phyloP scores from a whole-genome alignment of 2,888 invertebrate genomes.

The Cancer borealis region DNA sequence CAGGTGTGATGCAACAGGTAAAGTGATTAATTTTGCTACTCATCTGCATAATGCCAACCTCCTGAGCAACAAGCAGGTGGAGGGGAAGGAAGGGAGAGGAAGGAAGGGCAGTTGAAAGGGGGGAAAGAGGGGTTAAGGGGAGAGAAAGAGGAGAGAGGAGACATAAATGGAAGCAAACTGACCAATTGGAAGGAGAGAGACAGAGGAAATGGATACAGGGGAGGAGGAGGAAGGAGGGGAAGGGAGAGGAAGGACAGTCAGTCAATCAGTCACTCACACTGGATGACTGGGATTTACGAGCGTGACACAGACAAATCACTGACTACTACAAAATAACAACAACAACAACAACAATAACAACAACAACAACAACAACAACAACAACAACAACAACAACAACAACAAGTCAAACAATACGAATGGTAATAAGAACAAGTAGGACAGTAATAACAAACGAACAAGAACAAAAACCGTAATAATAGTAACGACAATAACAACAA shows the following conservation, averaged over 20 bases:
- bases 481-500: neutral
- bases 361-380: neutral
- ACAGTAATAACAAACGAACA: neutral
- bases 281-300: neutral
- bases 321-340: neutral
- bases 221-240: too few relatives aligned
- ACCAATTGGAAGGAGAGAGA: too few relatives aligned
- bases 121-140: neutral
- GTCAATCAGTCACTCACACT: conserved; percentile 10
- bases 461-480: neutral
- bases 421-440: neutral
- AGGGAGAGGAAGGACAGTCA: neutral
- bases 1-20: neutral
- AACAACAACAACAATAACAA: neutral
- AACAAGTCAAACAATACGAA: neutral
- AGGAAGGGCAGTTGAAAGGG: too few relatives aligned
- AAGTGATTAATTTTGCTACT: neutral
- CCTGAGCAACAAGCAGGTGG: neutral
- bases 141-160: neutral
- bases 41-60: conserved; percentile 7
- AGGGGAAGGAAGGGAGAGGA: neutral
- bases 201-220: too few relatives aligned
- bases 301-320: neutral
- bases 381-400: neutral
- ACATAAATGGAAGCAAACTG: too few relatives aligned